Base-by-base conservation (phyloP, 2,113 vertebrate genomes). In the Cavia porcellus region DNA sequence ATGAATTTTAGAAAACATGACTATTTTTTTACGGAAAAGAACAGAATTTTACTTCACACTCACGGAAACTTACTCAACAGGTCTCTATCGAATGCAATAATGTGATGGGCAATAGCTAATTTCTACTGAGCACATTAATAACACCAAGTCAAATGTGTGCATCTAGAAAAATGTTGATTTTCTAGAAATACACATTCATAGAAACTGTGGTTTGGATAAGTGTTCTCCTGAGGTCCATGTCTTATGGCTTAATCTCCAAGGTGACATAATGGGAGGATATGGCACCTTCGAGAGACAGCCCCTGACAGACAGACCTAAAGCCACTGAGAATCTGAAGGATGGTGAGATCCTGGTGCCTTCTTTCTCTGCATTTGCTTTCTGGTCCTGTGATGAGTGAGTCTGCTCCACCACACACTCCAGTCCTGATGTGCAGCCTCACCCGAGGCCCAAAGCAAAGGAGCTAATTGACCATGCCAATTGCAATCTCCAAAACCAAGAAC, bases 41-140 rank as follows among this genome's bases (percentile, higher is more conserved):
- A 17, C 62, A 84, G 47, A 88, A 77, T 12, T 89, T 20, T 79
- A 68, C 84, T 83, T 95, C 28, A 92, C 82, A 59, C 12, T 47
- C 47, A 79, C 64, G 4, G n/a, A 81, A 89, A 75, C 12, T 68
- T 84, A 30, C 30, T 74, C 7, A 95, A 50, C 1, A 75, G 28
- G 22, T 30, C n/a, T 89, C 89, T 74, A 95, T 15, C 35, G 80
- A 85, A 52, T n/a, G 3, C 6, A n/a, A 68, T 92, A 85, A 61
- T 96, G 90, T 82, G 59, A 81, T 70, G 42, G 8, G 86, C 0
- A 45, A 5, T 62, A 86, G 9, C 14, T 80, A 86, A 85, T 62
- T 38, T 7, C 11, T 79, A 30, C 42, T 83, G n/a, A 52, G 9
- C 35, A 92, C 11, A 20, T 38, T 75, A 61, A 5, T 62, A 86